Conservation (phyloP, 2,888 invertebrate genomes). For the Rotaria socialis region DNA sequence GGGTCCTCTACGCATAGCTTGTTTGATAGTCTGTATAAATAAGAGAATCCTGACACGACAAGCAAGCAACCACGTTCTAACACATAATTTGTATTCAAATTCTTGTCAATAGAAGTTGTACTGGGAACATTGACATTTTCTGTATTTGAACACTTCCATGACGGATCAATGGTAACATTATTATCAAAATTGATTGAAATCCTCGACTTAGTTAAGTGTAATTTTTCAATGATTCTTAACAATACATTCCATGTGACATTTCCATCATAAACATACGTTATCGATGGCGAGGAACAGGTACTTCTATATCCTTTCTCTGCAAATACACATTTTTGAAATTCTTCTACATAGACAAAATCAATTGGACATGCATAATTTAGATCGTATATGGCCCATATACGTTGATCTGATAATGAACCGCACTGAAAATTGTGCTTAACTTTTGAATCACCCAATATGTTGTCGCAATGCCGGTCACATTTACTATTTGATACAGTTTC, state of each 20-base stretch:
- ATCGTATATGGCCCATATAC: neutral
- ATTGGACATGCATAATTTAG: neutral
- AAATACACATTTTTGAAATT: neutral
- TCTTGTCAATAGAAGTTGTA: too few relatives aligned
- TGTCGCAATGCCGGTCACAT: neutral
- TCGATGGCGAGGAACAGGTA: neutral
- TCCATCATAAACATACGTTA: neutral
- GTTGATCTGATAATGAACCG: neutral
- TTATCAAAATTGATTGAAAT: neutral
- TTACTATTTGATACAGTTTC: neutral
- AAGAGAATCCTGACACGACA: too few relatives aligned
- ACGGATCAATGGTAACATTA: neutral
- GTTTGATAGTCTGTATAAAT: neutral
- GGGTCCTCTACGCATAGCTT: neutral
- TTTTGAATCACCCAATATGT: neutral
- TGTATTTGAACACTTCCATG: neutral
- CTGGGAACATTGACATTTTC: too few relatives aligned
- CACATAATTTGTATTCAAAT: too few relatives aligned
- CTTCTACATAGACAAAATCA: neutral
- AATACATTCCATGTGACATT: neutral
- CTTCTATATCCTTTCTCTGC: neutral
- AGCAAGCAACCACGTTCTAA: too few relatives aligned
- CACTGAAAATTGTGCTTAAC: neutral
- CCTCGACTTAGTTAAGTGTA: neutral
- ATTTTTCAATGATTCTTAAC: neutral